phyloP scores from a whole-genome alignment of 1,140 invertebrate species.

The Lepidostoma basale region DNA sequence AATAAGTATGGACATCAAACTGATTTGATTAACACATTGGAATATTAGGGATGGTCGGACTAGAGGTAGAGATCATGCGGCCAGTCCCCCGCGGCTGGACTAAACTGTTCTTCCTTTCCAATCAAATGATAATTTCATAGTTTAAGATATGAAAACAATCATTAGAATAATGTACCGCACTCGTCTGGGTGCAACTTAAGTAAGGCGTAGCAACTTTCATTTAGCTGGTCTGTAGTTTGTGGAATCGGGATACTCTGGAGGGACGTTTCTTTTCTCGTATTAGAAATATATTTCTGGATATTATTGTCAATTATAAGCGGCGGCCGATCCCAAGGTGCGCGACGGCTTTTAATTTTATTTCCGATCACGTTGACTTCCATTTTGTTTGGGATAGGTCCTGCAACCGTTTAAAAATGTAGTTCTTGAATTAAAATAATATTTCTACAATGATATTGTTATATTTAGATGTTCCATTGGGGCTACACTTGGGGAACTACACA shows the following conservation, averaged over 20 bases:
- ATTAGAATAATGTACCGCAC: slow-evolving; percentile 20
- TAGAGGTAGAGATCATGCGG: no score
- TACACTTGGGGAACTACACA: no score
- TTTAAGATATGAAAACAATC: slow-evolving; percentile 34
- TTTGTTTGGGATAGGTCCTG: no score
- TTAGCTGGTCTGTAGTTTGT: slow-evolving; percentile 10
- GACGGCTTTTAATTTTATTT: no score
- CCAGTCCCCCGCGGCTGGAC: not conserved
- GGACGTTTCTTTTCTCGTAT: not conserved
- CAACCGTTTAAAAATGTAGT: no score
- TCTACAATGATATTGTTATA: no score
- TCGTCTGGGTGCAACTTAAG: not conserved
- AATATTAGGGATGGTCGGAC: no score
- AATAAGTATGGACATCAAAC: slow-evolving; percentile 13
- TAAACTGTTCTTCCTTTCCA: not conserved
- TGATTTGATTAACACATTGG: slow-evolving; percentile 9
- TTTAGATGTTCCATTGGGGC: no score
- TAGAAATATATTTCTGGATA: not conserved
- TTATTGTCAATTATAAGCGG: slow-evolving; percentile 18
- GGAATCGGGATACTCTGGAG: no score
- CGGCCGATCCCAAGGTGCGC: no score
- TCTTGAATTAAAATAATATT: no score
- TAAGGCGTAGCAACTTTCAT: slow-evolving; percentile 4
- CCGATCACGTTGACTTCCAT: no score
- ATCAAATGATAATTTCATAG: slow-evolving; percentile 17